phyloP scores from a whole-genome alignment of 2,113 vertebrate genomes.

The Rhinoderma darwinii region DNA sequence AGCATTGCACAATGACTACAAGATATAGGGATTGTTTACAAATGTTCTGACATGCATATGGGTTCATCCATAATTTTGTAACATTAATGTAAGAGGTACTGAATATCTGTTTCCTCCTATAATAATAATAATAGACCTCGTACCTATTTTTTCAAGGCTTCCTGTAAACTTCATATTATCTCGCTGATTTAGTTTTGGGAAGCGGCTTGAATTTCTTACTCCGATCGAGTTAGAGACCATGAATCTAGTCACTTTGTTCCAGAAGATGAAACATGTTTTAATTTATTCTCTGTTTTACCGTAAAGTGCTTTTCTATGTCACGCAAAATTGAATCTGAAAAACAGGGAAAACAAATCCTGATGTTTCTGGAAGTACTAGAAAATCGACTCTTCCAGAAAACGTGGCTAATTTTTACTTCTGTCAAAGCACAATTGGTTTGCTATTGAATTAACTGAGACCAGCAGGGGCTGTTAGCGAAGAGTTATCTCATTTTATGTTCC shows the following conservation, averaged over 20 bases:
- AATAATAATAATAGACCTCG: too few relatives aligned
- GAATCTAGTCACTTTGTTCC: slow-evolving; percentile 45
- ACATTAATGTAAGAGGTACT: too few relatives aligned
- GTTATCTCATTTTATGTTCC: slow-evolving; percentile 10
- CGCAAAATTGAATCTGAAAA: slow-evolving; percentile 31
- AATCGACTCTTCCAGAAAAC: slow-evolving; percentile 18
- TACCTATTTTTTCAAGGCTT: slow-evolving; percentile 21
- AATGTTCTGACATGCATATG: too few relatives aligned
- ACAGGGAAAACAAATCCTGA: slow-evolving; percentile 34
- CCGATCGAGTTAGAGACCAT: slow-evolving; percentile 39
- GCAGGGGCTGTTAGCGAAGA: slow-evolving; percentile 15
- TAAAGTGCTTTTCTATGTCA: slow-evolving; percentile 43
- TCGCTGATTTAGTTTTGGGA: slow-evolving; percentile 37
- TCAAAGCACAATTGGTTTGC: slow-evolving; percentile 23
- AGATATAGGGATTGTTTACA: too few relatives aligned
- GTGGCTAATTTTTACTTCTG: slow-evolving; percentile 36
- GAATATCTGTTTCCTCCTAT: too few relatives aligned
- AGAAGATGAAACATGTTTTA: slow-evolving; percentile 52
- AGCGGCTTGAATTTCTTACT: slow-evolving; percentile 44
- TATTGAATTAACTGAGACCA: slow-evolving; percentile 21
- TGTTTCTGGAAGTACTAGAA: slow-evolving; percentile 25
- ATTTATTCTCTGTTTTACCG: slow-evolving; percentile 52
- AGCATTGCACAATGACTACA: too few relatives aligned
- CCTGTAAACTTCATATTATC: slow-evolving; percentile 53
- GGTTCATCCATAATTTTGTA: too few relatives aligned